A percentile compares a stretch with the other conserved stretches of the same genome.
phyloP scores from a whole-genome alignment of 1,140 invertebrate species.

The Aphis craccivora region DNA sequence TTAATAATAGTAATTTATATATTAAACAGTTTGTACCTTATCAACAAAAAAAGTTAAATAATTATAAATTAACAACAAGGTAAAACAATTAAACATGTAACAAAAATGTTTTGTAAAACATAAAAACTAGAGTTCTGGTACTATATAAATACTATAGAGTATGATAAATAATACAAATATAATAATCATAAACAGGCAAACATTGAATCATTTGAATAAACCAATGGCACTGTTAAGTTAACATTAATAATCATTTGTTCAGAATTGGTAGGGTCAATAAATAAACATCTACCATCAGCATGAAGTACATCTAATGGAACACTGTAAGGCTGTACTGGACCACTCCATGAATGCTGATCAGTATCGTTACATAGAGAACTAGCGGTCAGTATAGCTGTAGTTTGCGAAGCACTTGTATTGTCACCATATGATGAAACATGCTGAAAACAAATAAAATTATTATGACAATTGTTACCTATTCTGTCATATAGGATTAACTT shows the following conservation, averaged over 20 bases:
- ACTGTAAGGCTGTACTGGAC: slow-evolving; percentile 45
- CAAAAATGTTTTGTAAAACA: neutral
- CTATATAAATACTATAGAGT: neutral
- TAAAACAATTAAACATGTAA: neutral
- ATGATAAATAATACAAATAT: neutral
- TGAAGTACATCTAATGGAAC: slow-evolving; percentile 46
- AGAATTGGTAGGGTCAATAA: slow-evolving; percentile 23
- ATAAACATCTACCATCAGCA: slow-evolving; percentile 48
- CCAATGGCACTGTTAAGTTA: slow-evolving; percentile 7
- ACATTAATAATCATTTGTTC: slow-evolving; percentile 19
- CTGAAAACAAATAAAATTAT: neutral
- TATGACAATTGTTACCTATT: neutral
- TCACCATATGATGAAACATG: slow-evolving; percentile 43
- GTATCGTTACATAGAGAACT: neutral
- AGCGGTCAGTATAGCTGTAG: slow-evolving; percentile 23
- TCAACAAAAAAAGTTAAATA: slow-evolving; percentile 13
- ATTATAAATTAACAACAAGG: neutral
- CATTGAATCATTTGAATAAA: slow-evolving; percentile 31
- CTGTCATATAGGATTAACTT: neutral
- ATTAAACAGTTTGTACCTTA: neutral
- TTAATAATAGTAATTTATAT: neutral
- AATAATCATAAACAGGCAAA: neutral
- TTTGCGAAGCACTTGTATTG: slow-evolving; percentile 29
- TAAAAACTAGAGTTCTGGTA: neutral
- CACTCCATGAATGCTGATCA: slow-evolving; percentile 42